These are phyloP conservation scores for Syrista parreyssii DNA, from an alignment of 2,888 invertebrate genomes.

Conservation along the genomic window DNA sequence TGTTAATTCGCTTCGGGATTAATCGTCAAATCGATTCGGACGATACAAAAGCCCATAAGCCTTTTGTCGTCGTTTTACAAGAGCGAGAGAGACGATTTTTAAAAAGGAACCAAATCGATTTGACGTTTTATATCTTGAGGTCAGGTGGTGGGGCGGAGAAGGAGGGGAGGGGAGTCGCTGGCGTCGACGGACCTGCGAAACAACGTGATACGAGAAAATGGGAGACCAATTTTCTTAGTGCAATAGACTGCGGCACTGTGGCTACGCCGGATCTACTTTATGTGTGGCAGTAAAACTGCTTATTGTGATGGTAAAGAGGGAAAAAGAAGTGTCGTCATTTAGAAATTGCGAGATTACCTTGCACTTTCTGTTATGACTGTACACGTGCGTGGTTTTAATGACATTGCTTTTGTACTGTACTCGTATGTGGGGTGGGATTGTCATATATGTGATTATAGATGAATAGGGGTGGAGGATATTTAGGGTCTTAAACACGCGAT, in stretches of 20 bases:
- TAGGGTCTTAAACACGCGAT: too few species aligned
- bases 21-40: neutral
- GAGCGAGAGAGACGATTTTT: neutral
- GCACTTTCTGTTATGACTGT: neutral
- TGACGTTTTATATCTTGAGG: neutral
- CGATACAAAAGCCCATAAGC: neutral
- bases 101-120: neutral
- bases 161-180: too few species aligned
- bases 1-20: neutral
- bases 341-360: neutral
- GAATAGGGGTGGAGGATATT: too few species aligned
- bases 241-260: neutral
- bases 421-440: too few species aligned
- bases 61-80: neutral
- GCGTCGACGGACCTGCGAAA: neutral
- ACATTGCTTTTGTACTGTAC: neutral
- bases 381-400: neutral
- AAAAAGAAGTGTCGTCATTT: neutral
- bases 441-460: too few species aligned
- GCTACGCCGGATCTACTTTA: neutral
- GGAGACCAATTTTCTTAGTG: neutral
- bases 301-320: neutral
- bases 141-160: too few species aligned
- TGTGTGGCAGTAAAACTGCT: neutral
- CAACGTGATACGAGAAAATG: neutral